phyloP scores from a whole-genome alignment of 2,888 invertebrate genomes.

The Drosophila neoperkinsi region DNA sequence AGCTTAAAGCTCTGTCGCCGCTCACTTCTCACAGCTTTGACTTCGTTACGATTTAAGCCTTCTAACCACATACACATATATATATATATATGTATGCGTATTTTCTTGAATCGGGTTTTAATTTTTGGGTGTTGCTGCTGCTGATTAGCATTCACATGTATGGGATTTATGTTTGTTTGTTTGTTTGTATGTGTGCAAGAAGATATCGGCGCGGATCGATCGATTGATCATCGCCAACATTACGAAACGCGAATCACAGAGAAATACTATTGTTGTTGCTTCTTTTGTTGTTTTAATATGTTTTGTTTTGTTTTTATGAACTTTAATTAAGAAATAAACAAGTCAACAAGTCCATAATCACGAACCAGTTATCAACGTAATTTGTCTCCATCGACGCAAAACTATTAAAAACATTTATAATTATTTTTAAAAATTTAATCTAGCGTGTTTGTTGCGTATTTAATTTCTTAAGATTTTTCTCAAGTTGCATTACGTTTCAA shows the following conservation, averaged over 20 bases:
- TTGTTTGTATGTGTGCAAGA: slow-evolving; percentile 11
- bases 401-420: slow-evolving; percentile 20
- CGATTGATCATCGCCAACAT: slow-evolving; percentile 38
- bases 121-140: slow-evolving; percentile 62
- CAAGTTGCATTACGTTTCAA: not conserved
- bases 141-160: slow-evolving; percentile 67
- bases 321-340: slow-evolving; percentile 39
- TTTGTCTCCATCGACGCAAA: slow-evolving; percentile 37
- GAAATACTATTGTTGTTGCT: slow-evolving; percentile 35
- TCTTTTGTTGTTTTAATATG: slow-evolving; percentile 31
- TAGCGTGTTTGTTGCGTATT: not conserved
- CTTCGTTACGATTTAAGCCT: slow-evolving; percentile 42
- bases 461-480: not conserved
- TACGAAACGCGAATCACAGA: slow-evolving; percentile 57
- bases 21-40: slow-evolving; percentile 45
- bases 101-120: slow-evolving; percentile 65
- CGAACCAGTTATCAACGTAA: slow-evolving; percentile 46
- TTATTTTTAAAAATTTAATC: slow-evolving; percentile 7
- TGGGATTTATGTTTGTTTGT: slow-evolving; percentile 18
- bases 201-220: slow-evolving; percentile 32
- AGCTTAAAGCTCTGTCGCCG: slow-evolving; percentile 44
- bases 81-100: slow-evolving; percentile 3
- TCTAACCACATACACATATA: slow-evolving; percentile 29
- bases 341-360: slow-evolving; percentile 38
- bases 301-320: slow-evolving; percentile 35